Conservation (phyloP, 2,113 vertebrate species). For the Paralichthys olivaceus region DNA sequence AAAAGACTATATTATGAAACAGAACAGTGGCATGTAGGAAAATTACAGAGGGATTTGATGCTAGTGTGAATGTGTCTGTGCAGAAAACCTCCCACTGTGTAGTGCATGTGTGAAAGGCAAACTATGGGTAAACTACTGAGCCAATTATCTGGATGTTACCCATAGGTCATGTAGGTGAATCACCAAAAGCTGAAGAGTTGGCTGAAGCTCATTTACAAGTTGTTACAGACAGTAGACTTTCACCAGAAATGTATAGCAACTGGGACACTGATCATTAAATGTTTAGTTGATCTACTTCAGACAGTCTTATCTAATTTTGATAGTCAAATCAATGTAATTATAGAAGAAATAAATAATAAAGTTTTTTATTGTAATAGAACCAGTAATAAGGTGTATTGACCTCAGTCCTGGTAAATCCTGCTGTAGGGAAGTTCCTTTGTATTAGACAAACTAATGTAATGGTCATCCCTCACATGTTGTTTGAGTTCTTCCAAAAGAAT, state of each 20-base stretch:
- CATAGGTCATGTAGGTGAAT: conserved; percentile 23
- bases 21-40: no score
- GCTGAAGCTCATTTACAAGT: conserved; percentile 7
- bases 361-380: not conserved
- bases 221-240: conserved; percentile 4
- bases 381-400: not conserved
- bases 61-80: no score
- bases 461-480: conserved; percentile 28
- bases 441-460: conserved; percentile 4
- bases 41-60: no score
- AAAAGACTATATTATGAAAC: no score
- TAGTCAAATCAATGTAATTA: not conserved
- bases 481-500: conserved; percentile 41
- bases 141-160: no score
- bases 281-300: not conserved
- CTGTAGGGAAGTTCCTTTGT: not conserved
- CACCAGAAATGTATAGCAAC: not conserved
- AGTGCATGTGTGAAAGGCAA: no score
- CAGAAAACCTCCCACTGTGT: no score
- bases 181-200: not conserved
- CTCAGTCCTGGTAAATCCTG: not conserved
- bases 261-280: no score
- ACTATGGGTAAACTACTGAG: no score
- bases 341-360: not conserved
- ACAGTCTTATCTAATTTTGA: not conserved